Percentiles rank a stretch among this genome's conserved stretches.
phyloP scores from a whole-genome alignment of 2,888 invertebrate genomes.

The Antheraea assamensis region DNA sequence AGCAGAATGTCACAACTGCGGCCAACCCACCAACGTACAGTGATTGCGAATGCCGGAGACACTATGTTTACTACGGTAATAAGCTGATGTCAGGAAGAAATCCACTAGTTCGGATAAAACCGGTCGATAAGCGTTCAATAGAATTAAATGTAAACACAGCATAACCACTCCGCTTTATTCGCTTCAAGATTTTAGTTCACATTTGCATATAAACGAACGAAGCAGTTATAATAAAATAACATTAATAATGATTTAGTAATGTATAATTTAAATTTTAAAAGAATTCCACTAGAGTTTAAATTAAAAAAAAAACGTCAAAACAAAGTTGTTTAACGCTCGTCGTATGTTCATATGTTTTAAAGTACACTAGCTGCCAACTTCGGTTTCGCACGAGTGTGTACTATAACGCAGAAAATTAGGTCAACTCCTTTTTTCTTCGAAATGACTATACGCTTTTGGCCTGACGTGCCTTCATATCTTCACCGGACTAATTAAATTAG shows the following conservation, averaged over 20 bases:
- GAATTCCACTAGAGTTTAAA: background rate
- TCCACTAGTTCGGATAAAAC: conserved; percentile 42
- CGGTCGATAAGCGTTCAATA: conserved; percentile 34
- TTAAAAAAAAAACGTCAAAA: background rate
- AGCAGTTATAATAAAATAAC: conserved; percentile 5
- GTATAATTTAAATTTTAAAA: background rate
- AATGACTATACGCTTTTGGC: no score
- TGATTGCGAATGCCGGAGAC: conserved; percentile 18
- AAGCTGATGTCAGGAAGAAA: conserved; percentile 44
- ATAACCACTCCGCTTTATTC: conserved; percentile 44
- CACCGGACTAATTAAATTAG: no score
- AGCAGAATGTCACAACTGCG: conserved; percentile 21
- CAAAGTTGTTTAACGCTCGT: background rate
- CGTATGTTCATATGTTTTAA: background rate
- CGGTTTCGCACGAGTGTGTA: no score
- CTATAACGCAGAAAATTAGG: no score
- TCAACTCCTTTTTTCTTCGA: no score
- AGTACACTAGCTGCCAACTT: no score
- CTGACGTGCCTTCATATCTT: no score
- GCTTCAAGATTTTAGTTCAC: conserved; percentile 35
- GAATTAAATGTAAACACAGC: conserved; percentile 41
- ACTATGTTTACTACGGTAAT: conserved; percentile 25
- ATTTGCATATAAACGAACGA: conserved; percentile 37
- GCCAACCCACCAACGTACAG: conserved; percentile 15
- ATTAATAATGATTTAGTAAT: background rate